Evolutionary conservation across 2,113 vertebrate species (phyloP).

Genomic region (Neofelis nebulosa): DNA sequence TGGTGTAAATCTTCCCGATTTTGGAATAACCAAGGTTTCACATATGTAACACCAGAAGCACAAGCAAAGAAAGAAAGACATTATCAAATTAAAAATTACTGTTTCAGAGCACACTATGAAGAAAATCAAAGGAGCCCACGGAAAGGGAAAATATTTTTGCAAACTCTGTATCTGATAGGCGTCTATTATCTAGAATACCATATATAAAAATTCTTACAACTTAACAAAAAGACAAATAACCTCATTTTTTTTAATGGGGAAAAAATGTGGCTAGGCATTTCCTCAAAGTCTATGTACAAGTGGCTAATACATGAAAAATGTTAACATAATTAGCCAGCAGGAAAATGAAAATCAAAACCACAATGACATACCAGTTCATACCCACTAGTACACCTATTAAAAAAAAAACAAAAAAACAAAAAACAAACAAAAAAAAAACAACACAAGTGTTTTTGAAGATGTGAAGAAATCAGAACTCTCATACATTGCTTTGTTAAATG

Average conservation of each 20-base stretch:
- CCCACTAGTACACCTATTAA: neutral
- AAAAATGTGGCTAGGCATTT: neutral
- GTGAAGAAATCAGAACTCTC: neutral
- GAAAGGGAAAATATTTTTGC: neutral
- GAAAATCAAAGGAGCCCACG: neutral
- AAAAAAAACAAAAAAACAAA: neutral
- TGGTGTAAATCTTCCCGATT: neutral
- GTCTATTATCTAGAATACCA: neutral
- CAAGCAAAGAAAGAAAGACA: neutral
- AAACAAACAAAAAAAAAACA: too few relatives aligned
- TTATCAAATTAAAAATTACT: neutral
- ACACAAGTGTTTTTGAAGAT: neutral
- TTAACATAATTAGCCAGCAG: neutral
- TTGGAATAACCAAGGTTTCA: slow-evolving; percentile 9
- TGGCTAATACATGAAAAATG: neutral
- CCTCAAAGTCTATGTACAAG: neutral
- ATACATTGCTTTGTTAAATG: neutral
- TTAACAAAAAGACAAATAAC: neutral
- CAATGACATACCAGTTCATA: neutral
- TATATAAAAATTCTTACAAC: neutral
- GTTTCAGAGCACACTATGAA: neutral
- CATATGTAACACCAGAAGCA: neutral
- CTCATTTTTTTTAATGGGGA: neutral
- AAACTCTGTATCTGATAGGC: neutral
- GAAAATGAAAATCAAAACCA: neutral